These are phyloP conservation scores for Clarias macrocephalus DNA, from an alignment of 2,113 vertebrate genomes.

Conservation along the genomic window DNA sequence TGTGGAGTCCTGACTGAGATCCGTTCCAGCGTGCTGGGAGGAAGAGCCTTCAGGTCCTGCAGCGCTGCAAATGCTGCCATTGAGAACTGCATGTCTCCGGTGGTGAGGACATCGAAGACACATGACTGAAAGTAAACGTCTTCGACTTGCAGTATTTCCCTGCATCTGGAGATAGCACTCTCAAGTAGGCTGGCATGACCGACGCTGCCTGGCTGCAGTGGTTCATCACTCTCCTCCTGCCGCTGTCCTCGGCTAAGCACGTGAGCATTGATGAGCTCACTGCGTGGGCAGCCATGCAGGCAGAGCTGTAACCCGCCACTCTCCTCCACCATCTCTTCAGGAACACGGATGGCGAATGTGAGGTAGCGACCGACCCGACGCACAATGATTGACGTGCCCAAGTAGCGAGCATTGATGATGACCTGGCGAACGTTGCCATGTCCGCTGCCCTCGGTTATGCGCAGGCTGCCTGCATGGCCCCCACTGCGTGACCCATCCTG, in stretches of 20 bases:
- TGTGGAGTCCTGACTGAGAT: slow-evolving; percentile 69
- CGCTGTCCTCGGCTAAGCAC: slow-evolving; percentile 65
- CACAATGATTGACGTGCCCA: slow-evolving; percentile 78
- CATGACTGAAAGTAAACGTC: slow-evolving; percentile 85
- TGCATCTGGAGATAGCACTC: slow-evolving; percentile 75
- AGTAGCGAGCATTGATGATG: slow-evolving; percentile 77
- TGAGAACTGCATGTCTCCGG: slow-evolving; percentile 79
- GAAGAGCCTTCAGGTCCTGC: slow-evolving; percentile 80
- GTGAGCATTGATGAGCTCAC: slow-evolving; percentile 81
- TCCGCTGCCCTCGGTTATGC: slow-evolving; percentile 68
- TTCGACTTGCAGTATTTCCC: slow-evolving; percentile 79
- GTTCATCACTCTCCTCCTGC: slow-evolving; percentile 49
- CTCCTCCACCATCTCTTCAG: slow-evolving; percentile 75
- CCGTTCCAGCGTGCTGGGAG: slow-evolving; percentile 77
- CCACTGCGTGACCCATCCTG: slow-evolving; percentile 77
- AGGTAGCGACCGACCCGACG: slow-evolving; percentile 80
- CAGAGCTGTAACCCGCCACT: slow-evolving; percentile 77
- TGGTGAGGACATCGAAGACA: slow-evolving; percentile 82
- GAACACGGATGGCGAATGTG: slow-evolving; percentile 81
- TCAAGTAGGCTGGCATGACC: slow-evolving; percentile 74
- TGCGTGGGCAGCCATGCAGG: slow-evolving; percentile 79
- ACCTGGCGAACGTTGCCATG: slow-evolving; percentile 69
- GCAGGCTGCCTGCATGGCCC: slow-evolving; percentile 72
- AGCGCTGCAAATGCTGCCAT: slow-evolving; percentile 79
- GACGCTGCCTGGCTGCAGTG: slow-evolving; percentile 52